These are phyloP conservation scores for Argentina silus DNA, from an alignment of 2,797 vertebrate genomes.

Conservation along the genomic window DNA sequence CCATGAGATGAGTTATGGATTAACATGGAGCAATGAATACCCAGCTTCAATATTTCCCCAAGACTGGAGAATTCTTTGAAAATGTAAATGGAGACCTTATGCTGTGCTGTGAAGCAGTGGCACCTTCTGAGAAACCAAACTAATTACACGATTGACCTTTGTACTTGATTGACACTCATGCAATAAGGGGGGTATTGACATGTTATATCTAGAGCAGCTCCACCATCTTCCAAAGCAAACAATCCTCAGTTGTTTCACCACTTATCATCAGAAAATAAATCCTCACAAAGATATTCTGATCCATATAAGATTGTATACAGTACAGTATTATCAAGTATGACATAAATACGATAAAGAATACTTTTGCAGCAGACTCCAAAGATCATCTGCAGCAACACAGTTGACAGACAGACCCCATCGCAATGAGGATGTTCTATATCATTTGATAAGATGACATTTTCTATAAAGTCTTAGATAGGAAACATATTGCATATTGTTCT, in stretches of 20 bases:
- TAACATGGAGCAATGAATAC: neutral
- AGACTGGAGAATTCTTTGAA: neutral
- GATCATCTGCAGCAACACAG: neutral
- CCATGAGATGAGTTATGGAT: neutral
- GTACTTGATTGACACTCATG: neutral
- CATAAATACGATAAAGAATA: neutral
- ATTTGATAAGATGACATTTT: constrained; percentile 26
- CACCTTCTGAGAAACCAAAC: neutral
- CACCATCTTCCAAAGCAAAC: neutral
- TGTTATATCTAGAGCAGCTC: neutral
- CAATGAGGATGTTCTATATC: constrained; percentile 22
- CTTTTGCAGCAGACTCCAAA: neutral
- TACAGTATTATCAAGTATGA: too few species aligned
- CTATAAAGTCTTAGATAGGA: constrained; percentile 33
- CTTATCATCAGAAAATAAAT: neutral
- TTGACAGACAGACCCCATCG: neutral
- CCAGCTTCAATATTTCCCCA: neutral
- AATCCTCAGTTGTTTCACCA: neutral
- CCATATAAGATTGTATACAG: neutral
- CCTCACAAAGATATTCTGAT: neutral
- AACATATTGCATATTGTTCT: constrained; percentile 34
- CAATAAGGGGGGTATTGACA: neutral
- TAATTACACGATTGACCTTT: neutral
- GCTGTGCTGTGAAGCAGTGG: neutral
- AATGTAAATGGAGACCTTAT: neutral